Evolutionary conservation across 1,140 invertebrate species (phyloP).

Genomic region (Philaenus spumarius): DNA sequence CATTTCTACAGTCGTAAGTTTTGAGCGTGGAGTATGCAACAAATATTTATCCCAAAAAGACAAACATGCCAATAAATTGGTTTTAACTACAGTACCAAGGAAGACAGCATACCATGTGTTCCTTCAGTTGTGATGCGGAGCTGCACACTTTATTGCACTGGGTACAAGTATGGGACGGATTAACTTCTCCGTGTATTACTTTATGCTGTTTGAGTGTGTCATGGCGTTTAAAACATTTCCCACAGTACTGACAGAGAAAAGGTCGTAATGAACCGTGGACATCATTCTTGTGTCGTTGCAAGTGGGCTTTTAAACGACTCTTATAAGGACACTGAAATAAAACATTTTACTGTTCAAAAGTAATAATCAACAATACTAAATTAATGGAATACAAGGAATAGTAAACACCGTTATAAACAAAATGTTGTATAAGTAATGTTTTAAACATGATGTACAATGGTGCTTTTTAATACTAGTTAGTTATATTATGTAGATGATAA

Average conservation of each 20-base stretch:
- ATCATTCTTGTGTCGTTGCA: slow-evolving; percentile 10
- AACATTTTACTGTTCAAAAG: background rate
- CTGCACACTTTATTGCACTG: slow-evolving; percentile 5
- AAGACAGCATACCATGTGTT: slow-evolving; percentile 10
- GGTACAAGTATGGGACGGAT: background rate
- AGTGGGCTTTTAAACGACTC: slow-evolving; percentile 4
- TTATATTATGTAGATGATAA: too few species aligned
- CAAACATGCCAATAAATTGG: too few species aligned
- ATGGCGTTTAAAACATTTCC: slow-evolving; percentile 13
- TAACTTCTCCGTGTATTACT: slow-evolving; percentile 6
- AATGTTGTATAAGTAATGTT: background rate
- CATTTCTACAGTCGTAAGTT: too few species aligned
- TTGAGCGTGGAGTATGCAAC: too few species aligned
- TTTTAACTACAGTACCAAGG: too few species aligned
- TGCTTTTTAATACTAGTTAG: too few species aligned
- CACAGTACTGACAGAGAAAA: slow-evolving; percentile 17
- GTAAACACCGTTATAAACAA: background rate
- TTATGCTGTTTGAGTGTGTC: slow-evolving; percentile 14
- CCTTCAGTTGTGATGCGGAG: background rate
- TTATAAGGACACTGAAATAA: slow-evolving; percentile 17
- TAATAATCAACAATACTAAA: background rate
- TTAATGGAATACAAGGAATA: background rate
- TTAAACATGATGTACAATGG: too few species aligned
- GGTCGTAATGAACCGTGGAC: background rate
- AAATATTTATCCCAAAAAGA: too few species aligned